Evolutionary conservation across 2,888 invertebrate species (phyloP).

Genomic region (Bugula neritina): DNA sequence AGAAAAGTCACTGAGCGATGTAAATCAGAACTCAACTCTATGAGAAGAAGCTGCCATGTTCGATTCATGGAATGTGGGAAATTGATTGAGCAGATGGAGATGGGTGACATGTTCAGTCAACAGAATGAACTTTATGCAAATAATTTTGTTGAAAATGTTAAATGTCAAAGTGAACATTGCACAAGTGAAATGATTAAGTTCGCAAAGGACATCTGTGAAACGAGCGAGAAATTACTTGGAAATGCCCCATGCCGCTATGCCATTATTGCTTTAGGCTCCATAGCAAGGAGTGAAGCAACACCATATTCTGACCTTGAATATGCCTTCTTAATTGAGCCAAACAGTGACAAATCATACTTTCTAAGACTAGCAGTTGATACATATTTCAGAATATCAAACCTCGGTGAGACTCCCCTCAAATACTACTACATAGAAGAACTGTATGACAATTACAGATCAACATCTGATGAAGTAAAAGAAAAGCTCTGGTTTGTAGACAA

Average conservation of each 20-base stretch:
- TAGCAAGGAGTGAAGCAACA: slow-evolving; percentile 16
- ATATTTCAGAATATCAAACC: slow-evolving; percentile 19
- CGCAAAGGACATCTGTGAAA: background rate
- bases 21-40: background rate
- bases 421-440: background rate
- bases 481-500: background rate
- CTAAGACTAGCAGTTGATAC: background rate
- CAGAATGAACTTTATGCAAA: background rate
- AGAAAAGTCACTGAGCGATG: background rate
- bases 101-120: background rate
- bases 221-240: background rate
- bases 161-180: slow-evolving; percentile 5
- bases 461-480: background rate
- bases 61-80: background rate
- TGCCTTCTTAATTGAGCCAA: background rate
- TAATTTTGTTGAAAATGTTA: background rate
- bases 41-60: background rate
- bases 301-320: slow-evolving; percentile 21
- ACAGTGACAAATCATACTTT: background rate
- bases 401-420: slow-evolving; percentile 13
- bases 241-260: background rate
- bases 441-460: background rate
- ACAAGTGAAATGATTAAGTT: slow-evolving; percentile 4
- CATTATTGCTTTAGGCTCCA: slow-evolving; percentile 4
- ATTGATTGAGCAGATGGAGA: background rate